These are phyloP conservation scores for Prolemur simus DNA, from an alignment of 2,113 vertebrate species.

Conservation along the genomic window DNA sequence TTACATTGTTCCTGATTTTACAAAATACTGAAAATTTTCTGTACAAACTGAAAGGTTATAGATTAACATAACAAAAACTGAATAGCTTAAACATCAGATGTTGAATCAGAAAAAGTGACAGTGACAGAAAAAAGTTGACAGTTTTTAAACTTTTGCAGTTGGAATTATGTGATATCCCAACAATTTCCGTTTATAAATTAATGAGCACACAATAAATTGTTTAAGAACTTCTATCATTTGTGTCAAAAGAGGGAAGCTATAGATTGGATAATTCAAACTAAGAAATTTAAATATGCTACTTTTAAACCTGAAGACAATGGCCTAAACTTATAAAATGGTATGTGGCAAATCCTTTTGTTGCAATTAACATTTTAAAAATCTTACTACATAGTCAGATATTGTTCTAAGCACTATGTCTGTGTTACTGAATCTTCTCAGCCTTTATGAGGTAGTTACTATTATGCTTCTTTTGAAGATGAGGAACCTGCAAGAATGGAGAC, in stretches of 20 bases:
- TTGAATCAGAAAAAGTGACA: neutral
- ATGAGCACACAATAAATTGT: neutral
- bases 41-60: conserved; percentile 22
- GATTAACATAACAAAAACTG: conserved; percentile 28
- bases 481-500: neutral
- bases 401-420: neutral
- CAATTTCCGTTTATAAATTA: neutral
- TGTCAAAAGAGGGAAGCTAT: neutral
- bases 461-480: neutral
- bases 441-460: neutral
- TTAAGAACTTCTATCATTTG: neutral
- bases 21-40: conserved; percentile 14
- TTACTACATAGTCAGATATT: neutral
- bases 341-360: neutral
- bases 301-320: conserved; percentile 7
- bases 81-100: neutral
- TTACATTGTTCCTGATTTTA: neutral
- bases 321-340: neutral
- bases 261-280: neutral
- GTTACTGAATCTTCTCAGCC: neutral
- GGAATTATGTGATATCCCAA: neutral
- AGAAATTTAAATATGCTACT: neutral
- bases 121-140: neutral
- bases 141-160: neutral
- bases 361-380: conserved; percentile 31